These are phyloP conservation scores for Brachynemurus nebulosus DNA, from an alignment of 2,888 invertebrate species.

Conservation along the genomic window DNA sequence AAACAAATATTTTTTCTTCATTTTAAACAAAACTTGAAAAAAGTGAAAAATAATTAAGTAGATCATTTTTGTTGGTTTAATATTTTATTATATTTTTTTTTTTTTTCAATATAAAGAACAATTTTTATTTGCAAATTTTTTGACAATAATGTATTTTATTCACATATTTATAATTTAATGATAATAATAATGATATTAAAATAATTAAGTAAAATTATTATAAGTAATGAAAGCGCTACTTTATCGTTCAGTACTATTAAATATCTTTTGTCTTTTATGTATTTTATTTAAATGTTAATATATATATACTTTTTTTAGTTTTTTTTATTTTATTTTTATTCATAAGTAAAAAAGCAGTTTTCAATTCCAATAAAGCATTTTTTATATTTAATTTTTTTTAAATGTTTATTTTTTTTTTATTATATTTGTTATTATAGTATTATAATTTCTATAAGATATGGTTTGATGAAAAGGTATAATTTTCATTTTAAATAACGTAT, in stretches of 20 bases:
- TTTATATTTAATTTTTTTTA: constrained; percentile 7
- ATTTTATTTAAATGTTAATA: constrained; percentile 14
- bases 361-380: constrained; percentile 36
- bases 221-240: background rate
- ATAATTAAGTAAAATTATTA: too few species aligned
- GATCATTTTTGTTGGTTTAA: too few species aligned
- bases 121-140: too few species aligned
- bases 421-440: constrained; percentile 10
- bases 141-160: too few species aligned
- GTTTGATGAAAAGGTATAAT: constrained; percentile 5
- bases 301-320: constrained; percentile 16
- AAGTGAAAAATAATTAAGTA: too few species aligned
- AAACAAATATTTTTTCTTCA: too few species aligned
- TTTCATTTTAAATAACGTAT: constrained; percentile 2
- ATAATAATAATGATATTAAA: too few species aligned
- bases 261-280: background rate
- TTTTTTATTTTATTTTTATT: constrained; percentile 19
- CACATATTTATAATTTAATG: too few species aligned
- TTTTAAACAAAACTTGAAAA: too few species aligned
- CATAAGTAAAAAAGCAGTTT: constrained; percentile 32
- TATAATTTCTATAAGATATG: constrained; percentile 9
- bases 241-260: background rate
- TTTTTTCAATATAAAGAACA: too few species aligned
- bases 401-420: constrained; percentile 7
- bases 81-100: too few species aligned